Evolutionary conservation across 2,113 vertebrate species (phyloP).

Genomic region (Syngnathus floridae): DNA sequence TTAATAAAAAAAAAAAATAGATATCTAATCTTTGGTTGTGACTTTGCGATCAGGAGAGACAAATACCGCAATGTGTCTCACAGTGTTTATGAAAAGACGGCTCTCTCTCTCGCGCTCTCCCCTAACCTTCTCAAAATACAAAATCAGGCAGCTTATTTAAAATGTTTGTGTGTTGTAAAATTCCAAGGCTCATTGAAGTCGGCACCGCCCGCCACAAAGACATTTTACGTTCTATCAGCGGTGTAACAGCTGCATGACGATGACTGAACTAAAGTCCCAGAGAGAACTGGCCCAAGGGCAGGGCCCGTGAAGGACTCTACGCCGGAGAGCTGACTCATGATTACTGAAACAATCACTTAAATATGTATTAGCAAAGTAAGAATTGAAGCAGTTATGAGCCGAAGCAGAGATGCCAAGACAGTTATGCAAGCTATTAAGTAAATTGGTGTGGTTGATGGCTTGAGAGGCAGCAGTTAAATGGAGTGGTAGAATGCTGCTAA

Average conservation of each 20-base stretch:
- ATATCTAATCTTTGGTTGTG: background rate
- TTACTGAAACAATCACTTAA: slow-evolving; percentile 6
- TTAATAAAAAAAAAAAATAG: background rate
- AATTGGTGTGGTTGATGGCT: slow-evolving; percentile 4
- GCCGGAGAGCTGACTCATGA: background rate
- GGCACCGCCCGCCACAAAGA: background rate
- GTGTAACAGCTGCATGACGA: background rate
- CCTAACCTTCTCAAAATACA: background rate
- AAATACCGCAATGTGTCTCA: background rate
- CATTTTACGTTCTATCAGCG: slow-evolving; percentile 1
- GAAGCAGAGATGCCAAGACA: slow-evolving; percentile 1
- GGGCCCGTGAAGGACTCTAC: background rate
- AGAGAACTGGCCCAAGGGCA: slow-evolving; percentile 1
- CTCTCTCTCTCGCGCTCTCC: background rate
- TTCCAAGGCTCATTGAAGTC: background rate
- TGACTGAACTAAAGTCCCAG: background rate
- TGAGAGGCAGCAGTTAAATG: slow-evolving; percentile 8
- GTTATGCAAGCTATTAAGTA: slow-evolving; percentile 8
- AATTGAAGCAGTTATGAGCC: slow-evolving; percentile 7
- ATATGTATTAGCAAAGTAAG: slow-evolving; percentile 7
- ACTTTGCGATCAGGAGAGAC: background rate
- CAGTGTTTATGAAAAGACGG: background rate
- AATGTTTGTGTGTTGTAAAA: background rate
- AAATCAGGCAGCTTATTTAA: background rate
- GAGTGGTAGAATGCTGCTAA: slow-evolving; percentile 8